Evolutionary conservation across 2,888 invertebrate genomes (phyloP).

Genomic region (Drosophila mettleri): DNA sequence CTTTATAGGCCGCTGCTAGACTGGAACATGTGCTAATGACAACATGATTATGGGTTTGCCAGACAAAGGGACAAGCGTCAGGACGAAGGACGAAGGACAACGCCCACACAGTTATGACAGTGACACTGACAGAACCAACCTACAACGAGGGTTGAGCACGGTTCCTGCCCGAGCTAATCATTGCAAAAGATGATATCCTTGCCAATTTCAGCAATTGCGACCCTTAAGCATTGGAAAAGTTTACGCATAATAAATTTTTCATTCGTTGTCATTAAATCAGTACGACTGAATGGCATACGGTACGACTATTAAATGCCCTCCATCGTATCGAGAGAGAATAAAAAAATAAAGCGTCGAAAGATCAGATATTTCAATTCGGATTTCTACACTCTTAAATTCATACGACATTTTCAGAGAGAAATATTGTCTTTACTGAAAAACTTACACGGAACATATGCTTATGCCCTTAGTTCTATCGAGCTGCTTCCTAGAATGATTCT

Average conservation of each 20-base stretch:
- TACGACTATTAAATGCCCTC: not conserved
- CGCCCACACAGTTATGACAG: slow-evolving; percentile 76
- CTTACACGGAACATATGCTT: not conserved
- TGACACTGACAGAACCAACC: slow-evolving; percentile 57
- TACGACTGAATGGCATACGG: slow-evolving; percentile 26
- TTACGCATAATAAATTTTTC: slow-evolving; percentile 84
- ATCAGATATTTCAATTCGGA: not conserved
- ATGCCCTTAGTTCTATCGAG: not conserved
- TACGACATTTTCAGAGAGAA: not conserved
- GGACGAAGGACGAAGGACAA: slow-evolving; percentile 36
- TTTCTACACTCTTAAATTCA: not conserved
- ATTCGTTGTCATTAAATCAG: slow-evolving; percentile 83
- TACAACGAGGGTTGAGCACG: slow-evolving; percentile 45
- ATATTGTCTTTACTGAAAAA: too few relatives aligned
- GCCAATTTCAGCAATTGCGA: slow-evolving; percentile 59
- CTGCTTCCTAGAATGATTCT: not conserved
- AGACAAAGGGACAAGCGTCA: slow-evolving; percentile 43
- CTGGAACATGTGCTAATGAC: slow-evolving; percentile 67
- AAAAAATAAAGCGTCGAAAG: not conserved
- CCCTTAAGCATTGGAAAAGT: slow-evolving; percentile 61
- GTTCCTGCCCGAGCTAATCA: slow-evolving; percentile 52
- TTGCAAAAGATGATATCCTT: slow-evolving; percentile 54
- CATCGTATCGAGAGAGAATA: not conserved
- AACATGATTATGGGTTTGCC: slow-evolving; percentile 70
- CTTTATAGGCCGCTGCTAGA: slow-evolving; percentile 32